Percentiles rank a stretch among this genome's conserved stretches.
Conservation (phyloP, 2,797 vertebrate species). For the Diglossa cyanea region DNA sequence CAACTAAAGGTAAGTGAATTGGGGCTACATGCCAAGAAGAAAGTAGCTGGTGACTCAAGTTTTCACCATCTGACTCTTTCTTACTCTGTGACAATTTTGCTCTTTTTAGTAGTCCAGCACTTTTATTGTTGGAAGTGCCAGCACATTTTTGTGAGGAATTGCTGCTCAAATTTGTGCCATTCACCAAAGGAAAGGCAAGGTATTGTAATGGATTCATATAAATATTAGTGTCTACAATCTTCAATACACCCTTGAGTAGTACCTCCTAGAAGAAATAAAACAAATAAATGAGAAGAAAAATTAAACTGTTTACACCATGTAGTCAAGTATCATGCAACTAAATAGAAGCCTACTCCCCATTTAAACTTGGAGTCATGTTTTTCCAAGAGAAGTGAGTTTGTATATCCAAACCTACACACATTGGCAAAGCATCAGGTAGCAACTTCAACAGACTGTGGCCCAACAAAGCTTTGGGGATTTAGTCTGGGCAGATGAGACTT, state of each 20-base stretch:
- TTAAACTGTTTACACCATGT: background rate
- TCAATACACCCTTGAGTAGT: constrained; percentile 87
- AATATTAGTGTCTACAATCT: constrained; percentile 86
- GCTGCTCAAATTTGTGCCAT: constrained; percentile 55
- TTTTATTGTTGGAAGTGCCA: constrained; percentile 70
- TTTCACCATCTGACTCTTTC: constrained; percentile 77
- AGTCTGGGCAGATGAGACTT: background rate
- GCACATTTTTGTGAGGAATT: constrained; percentile 72
- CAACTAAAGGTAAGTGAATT: constrained; percentile 89
- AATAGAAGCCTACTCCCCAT: background rate
- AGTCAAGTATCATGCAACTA: background rate
- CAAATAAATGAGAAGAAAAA: background rate
- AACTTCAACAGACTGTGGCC: background rate
- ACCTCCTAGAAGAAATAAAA: constrained; percentile 80
- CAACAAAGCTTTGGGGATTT: background rate
- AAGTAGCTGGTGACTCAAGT: constrained; percentile 74
- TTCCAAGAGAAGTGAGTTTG: background rate
- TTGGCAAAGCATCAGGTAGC: background rate
- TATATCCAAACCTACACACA: background rate
- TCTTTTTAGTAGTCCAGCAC: constrained; percentile 78
- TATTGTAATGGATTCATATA: constrained; percentile 86
- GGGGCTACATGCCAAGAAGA: constrained; percentile 94
- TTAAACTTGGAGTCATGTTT: background rate
- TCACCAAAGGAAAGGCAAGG: constrained; percentile 85
- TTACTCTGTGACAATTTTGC: constrained; percentile 79